Evolutionary conservation across 2,113 vertebrate genomes (phyloP).

Genomic region (Varanus salvator): DNA sequence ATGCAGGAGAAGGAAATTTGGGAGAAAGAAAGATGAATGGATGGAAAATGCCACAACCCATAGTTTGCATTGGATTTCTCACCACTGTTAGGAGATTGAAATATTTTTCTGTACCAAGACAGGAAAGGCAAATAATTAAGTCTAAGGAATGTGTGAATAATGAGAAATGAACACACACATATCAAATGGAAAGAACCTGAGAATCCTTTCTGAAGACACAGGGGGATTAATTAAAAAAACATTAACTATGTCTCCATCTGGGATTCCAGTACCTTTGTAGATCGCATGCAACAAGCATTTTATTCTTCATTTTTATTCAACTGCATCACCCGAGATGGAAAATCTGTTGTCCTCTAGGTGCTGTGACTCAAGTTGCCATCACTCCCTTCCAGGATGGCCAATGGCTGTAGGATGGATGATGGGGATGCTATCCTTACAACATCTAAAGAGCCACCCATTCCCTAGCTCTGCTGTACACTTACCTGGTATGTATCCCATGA

Average conservation of each 20-base stretch:
- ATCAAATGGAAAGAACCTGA: neutral
- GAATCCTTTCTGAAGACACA: neutral
- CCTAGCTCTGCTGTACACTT: neutral
- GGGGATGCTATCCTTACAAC: neutral
- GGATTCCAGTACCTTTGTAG: neutral
- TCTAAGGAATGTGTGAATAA: neutral
- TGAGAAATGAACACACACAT: neutral
- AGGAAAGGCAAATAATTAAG: neutral
- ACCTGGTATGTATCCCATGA: neutral
- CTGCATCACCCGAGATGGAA: no score
- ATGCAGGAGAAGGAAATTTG: neutral
- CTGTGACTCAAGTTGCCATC: neutral
- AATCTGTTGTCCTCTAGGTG: no score
- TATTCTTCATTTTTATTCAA: no score
- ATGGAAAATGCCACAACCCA: neutral
- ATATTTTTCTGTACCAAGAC: neutral
- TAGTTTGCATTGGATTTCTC: neutral
- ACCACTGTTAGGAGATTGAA: neutral
- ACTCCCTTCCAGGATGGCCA: neutral
- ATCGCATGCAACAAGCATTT: no score
- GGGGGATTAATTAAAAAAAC: neutral
- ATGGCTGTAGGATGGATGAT: no score
- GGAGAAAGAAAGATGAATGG: neutral
- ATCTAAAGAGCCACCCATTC: neutral
- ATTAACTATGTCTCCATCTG: neutral